Conservation (phyloP, 1,140 invertebrate species). For the Akabosia matsudoensis region DNA sequence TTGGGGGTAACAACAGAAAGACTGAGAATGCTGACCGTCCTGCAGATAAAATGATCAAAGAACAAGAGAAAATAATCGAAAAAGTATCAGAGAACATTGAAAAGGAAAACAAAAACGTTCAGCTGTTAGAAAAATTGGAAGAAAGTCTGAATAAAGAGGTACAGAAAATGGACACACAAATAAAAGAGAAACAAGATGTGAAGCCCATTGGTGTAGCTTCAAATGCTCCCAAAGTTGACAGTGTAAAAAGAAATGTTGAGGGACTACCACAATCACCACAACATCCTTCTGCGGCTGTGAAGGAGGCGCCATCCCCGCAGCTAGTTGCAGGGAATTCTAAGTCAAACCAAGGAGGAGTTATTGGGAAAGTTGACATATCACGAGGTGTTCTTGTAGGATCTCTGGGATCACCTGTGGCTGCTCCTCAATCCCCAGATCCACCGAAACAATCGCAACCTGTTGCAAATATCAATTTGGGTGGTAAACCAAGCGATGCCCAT, state of each 20-base stretch:
- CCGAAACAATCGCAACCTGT: too few relatives aligned
- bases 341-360: too few relatives aligned
- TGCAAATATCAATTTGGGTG: too few relatives aligned
- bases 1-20: too few relatives aligned
- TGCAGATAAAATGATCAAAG: neutral
- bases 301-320: neutral
- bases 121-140: conserved; percentile 29
- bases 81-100: conserved; percentile 30
- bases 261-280: neutral
- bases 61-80: conserved; percentile 33
- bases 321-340: too few relatives aligned
- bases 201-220: neutral
- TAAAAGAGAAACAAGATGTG: neutral
- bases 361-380: neutral
- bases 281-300: neutral
- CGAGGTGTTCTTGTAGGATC: neutral
- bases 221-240: neutral
- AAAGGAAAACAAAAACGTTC: conserved; percentile 27
- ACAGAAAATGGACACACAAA: neutral
- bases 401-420: neutral
- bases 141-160: conserved; percentile 32
- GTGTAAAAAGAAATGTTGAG: neutral
- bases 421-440: too few relatives aligned
- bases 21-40: neutral
- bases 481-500: too few relatives aligned